These are phyloP conservation scores for Chlorodrepanis virens DNA, from an alignment of 2,113 vertebrate genomes.

Conservation along the genomic window DNA sequence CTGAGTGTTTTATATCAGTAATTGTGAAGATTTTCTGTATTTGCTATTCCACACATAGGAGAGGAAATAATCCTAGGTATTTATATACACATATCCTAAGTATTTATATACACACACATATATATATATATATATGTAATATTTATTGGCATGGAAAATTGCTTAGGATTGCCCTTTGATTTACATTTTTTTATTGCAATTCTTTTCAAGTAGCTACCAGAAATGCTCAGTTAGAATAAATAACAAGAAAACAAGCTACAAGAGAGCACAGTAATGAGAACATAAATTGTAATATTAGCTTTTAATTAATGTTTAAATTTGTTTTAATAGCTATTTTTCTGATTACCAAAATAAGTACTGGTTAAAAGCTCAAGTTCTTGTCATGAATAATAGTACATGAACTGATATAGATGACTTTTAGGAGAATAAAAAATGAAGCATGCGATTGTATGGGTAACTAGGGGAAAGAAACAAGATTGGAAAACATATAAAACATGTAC, in stretches of 20 bases:
- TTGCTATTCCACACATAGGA: not conserved
- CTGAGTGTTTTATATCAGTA: not conserved
- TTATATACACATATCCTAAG: not conserved
- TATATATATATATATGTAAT: not conserved
- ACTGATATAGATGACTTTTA: not conserved
- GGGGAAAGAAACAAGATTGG: fast-evolving
- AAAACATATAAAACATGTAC: not conserved
- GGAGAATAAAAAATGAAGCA: not conserved
- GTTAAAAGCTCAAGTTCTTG: not conserved
- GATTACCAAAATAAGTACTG: not conserved
- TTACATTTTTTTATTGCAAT: not conserved
- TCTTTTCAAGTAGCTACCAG: not conserved
- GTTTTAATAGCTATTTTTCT: not conserved
- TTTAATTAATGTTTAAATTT: not conserved
- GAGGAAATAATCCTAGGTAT: not conserved
- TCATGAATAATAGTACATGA: not conserved
- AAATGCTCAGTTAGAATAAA: not conserved
- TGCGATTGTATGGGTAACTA: not conserved
- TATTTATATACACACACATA: not conserved
- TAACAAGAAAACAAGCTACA: not conserved
- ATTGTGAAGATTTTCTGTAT: not conserved
- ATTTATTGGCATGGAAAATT: not conserved
- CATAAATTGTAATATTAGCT: not conserved
- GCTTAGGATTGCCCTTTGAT: not conserved
- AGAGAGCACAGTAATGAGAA: not conserved